Evolutionary conservation across 1,140 invertebrate genomes (phyloP), one percentile per base, ranked within the genome.

Genomic region (Temnothorax nylanderi): DNA sequence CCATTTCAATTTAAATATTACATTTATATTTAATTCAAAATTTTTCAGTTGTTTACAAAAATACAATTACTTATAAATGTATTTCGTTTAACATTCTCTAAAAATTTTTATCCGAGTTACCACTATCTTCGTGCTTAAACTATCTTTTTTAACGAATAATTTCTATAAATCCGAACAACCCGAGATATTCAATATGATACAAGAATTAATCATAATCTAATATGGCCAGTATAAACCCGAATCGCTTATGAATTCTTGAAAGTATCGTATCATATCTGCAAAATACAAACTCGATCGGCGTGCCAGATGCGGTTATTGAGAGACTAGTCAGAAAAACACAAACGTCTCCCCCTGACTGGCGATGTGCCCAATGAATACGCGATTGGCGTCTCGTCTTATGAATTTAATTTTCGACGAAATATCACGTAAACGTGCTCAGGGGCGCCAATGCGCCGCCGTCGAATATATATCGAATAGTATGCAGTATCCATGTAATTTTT

Each of bases 321-420:
- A 49, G n/a, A 6, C 8, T 8, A 5, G 2, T 32, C 64, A 54
- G 64, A 69, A 71, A 76, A 81, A 89, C 49, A 60, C 16, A 81
- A 89, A 88, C 71, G 76, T 82, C n/a, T 16, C 37, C 21, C 37
- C 81, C 60, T 49, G 65, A 72, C 77, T 77, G 64, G 82, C 91
- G 91, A 92, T 65, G 87, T 88, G 88, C 69, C 85, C 91, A 92
- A 94, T 93, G 93, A 94, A 94, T 94, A 93, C 92, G 74, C 89
- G 91, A 94, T 94, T 90, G 91, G 88, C 89, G 87, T 86, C 58
- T 75, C 11, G 88, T 92, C 90, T 91, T 91, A 90, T 94, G 92
- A 93, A 94, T 95, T 94, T 95, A 93, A 94, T 95, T 94, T 94
- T 92, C 91, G 75, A 58, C 82, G 87, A 94, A 92, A 94, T 94